phyloP scores from a whole-genome alignment of 2,113 vertebrate species.

The Oreotrochilus melanogaster region DNA sequence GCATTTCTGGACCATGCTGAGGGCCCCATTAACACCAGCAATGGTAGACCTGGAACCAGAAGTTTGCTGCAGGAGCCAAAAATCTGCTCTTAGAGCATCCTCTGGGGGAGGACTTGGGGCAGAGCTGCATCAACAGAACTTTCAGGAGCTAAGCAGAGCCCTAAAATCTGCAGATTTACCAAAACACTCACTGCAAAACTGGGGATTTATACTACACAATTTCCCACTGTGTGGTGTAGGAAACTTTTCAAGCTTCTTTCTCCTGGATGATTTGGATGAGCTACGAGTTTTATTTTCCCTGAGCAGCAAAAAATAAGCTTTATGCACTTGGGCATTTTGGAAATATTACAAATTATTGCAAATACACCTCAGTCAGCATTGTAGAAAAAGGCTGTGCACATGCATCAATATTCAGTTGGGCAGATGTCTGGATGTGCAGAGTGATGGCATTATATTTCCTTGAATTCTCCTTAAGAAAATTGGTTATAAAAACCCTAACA shows the following conservation, averaged over 20 bases:
- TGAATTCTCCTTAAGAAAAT: background rate
- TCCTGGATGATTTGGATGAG: background rate
- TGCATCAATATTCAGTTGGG: background rate
- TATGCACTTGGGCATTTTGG: background rate
- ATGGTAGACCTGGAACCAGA: background rate
- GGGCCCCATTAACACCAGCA: background rate
- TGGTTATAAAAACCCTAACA: background rate
- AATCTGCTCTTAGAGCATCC: background rate
- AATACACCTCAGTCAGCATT: background rate
- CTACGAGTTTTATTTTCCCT: background rate
- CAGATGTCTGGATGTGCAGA: background rate
- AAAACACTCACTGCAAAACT: background rate
- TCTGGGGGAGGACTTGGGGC: background rate
- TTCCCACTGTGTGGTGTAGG: background rate
- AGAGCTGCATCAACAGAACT: background rate
- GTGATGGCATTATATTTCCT: background rate
- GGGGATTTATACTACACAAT: background rate
- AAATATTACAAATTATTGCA: background rate
- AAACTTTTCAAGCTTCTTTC: background rate
- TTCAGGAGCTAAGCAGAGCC: background rate
- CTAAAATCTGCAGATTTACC: background rate
- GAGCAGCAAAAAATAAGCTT: background rate
- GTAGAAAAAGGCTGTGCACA: background rate
- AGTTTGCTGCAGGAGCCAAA: background rate
- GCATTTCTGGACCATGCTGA: background rate